phyloP scores from a whole-genome alignment of 2,888 invertebrate genomes.

The Heterodera filipjevi region DNA sequence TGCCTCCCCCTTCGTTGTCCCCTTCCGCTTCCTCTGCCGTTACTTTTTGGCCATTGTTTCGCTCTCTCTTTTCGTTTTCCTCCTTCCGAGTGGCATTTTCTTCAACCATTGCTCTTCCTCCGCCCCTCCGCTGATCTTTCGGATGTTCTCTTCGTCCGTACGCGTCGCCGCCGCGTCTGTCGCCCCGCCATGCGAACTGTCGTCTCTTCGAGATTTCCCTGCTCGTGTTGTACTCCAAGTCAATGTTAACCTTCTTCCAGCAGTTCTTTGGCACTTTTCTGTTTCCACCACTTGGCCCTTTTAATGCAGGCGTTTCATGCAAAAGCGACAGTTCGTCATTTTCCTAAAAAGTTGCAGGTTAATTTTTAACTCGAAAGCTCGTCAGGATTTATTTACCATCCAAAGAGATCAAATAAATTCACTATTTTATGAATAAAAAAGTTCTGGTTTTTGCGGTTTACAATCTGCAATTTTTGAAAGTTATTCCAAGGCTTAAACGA shows the following conservation, averaged over 20 bases:
- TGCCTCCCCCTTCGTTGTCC: not conserved
- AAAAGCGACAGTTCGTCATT: not conserved
- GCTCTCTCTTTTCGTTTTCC: not conserved
- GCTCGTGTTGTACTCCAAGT: conserved; percentile 54
- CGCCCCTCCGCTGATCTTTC: not conserved
- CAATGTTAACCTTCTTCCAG: conserved; percentile 63
- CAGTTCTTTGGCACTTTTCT: conserved; percentile 51
- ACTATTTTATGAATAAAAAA: no score
- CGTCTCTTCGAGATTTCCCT: conserved; percentile 18
- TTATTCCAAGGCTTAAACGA: no score
- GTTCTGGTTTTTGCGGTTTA: no score
- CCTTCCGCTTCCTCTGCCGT: conserved; percentile 8
- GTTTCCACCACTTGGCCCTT: conserved; percentile 38
- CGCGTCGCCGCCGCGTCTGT: not conserved
- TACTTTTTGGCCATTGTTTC: not conserved
- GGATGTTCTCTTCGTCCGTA: not conserved
- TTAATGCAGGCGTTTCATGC: not conserved
- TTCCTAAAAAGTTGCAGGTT: not conserved
- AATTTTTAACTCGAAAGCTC: no score
- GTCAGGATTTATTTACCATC: no score
- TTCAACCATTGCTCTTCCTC: not conserved
- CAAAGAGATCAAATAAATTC: no score
- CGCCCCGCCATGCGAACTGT: not conserved
- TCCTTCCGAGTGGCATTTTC: not conserved
- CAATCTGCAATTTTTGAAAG: no score